Conservation (phyloP, 2,888 invertebrate genomes). For the Leptogaster cylindrica region DNA sequence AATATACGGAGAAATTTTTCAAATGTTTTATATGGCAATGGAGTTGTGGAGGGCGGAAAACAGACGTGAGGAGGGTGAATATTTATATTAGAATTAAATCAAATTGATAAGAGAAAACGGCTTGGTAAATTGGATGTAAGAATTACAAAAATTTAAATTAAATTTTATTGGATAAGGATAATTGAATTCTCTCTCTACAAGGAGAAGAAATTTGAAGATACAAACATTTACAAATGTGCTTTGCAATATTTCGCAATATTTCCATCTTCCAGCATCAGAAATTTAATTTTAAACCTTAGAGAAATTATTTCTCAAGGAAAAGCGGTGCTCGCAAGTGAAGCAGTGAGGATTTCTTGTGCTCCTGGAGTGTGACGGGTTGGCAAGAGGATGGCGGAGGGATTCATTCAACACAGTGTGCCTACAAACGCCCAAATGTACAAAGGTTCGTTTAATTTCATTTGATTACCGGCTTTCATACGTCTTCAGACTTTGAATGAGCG, state of each 20-base stretch:
- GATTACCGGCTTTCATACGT: no score
- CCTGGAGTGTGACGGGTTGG: no score
- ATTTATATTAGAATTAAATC: conserved; percentile 41
- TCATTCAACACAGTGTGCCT: no score
- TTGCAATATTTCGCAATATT: neutral
- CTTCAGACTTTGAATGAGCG: no score
- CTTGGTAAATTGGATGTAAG: conserved; percentile 40
- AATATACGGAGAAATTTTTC: conserved; percentile 36
- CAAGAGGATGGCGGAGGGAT: no score
- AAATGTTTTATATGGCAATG: conserved; percentile 15
- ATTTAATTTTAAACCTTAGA: conserved; percentile 21
- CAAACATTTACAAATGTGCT: neutral
- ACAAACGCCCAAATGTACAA: no score
- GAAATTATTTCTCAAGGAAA: conserved; percentile 9
- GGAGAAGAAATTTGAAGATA: no score
- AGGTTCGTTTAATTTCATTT: no score
- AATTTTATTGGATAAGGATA: conserved; percentile 39
- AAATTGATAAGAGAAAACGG: conserved; percentile 35
- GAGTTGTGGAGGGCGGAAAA: neutral
- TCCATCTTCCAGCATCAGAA: conserved; percentile 6
- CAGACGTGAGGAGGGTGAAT: neutral
- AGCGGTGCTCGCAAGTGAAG: no score
- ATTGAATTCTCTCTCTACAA: conserved; percentile 30
- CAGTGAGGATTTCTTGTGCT: no score
- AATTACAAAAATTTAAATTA: conserved; percentile 42